Base-by-base conservation (phyloP, 1,140 invertebrate species). In the Sesamia nonagrioides region DNA sequence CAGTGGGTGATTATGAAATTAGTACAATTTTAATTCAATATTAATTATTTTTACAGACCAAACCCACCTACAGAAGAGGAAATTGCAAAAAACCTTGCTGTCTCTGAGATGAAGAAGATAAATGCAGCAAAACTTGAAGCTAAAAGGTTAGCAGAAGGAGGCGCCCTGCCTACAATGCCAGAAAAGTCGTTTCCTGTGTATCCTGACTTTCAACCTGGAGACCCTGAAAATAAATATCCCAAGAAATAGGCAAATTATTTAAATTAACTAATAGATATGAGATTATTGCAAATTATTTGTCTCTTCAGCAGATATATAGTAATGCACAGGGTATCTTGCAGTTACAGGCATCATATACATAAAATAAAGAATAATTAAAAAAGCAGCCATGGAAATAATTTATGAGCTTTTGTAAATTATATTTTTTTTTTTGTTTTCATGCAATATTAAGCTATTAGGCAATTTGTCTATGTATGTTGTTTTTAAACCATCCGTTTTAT, bases 41-140 rank as follows among this genome's bases (percentile, higher is more conserved):
- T 1, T n/a, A 13, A 50, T 50, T 45, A 35, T 77, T 66, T 74
- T 82, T 91, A n/a, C 78, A 96, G 96, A 81, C 90, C 89, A 2
- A 93, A 96, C 13, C 96, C 97, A 54, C 98, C 98, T 0, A 96
- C 96, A 0, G 95, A 96, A 52, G 97, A 97, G 85, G 97, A 98
- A 95, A 91, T 98, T 18, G 87, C 95, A 7, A 95, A 95, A 82
- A 98, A 98, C 94, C 91, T 97, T 58, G 95, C 96, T 50, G 95
- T 97, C 73, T 97, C 97, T 86, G 88, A 97, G 84, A 92, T 96
- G 87, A 98, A 97, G 79, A 97, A 97, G 86, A 86, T 95, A 74
- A 98, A 98, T 95, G 97, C 97, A n/a, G 95, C 96, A 9, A 95
- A 96, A 86, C 85, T 98, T 73, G 96, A 97, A 60, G 69, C 78